phyloP scores from a whole-genome alignment of 2,888 invertebrate genomes.

The Limenitis camilla region DNA sequence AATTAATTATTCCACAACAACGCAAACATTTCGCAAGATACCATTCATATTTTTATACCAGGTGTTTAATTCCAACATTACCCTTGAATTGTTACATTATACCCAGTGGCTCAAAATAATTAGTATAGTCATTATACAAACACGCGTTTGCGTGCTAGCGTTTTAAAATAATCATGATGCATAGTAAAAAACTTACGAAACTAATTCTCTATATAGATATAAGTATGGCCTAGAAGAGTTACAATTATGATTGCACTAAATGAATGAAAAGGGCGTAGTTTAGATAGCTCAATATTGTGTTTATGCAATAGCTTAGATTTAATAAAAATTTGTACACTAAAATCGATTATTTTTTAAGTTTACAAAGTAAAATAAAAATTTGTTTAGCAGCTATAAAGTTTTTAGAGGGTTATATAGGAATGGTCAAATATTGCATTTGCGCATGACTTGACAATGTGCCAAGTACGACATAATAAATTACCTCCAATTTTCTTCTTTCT shows the following conservation, averaged over 20 bases:
- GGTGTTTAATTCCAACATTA: constrained; percentile 30
- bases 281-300: background rate
- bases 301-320: background rate
- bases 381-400: too few relatives aligned
- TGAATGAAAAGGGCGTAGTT: background rate
- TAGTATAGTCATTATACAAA: constrained; percentile 42
- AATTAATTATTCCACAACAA: background rate
- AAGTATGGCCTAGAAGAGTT: constrained; percentile 46
- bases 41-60: constrained; percentile 19
- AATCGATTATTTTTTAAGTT: too few relatives aligned
- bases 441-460: constrained; percentile 29
- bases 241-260: constrained; percentile 30
- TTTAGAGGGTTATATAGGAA: too few relatives aligned
- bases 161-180: constrained; percentile 52
- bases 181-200: constrained; percentile 47
- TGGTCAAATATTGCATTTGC: background rate
- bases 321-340: too few relatives aligned
- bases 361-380: too few relatives aligned
- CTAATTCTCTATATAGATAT: constrained; percentile 26
- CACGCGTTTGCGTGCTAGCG: constrained; percentile 52
- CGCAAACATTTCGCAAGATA: constrained; percentile 5
- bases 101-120: constrained; percentile 49
- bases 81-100: constrained; percentile 51
- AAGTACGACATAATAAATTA: constrained; percentile 55
- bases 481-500: constrained; percentile 39